Evolutionary conservation across 2,113 vertebrate genomes (phyloP), one percentile per base, ranked within the genome.

Genomic region (Meriones unguiculatus): DNA sequence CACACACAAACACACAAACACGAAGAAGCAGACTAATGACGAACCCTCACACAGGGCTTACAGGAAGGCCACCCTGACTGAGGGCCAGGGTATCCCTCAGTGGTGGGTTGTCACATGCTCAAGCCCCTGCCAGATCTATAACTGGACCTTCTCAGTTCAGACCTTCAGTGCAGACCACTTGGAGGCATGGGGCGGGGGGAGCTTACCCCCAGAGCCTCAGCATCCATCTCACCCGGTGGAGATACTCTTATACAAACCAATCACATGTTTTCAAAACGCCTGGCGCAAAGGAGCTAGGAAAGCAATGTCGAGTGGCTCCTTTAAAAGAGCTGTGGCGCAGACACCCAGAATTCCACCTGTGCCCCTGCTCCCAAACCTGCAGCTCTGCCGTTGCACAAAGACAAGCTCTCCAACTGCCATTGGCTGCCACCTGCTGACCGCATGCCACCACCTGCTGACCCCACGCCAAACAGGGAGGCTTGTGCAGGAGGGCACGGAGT

Each of bases 151-250:
- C 18, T 5, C 10, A 81, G 11, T 80, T 80, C 30, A 54, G 7
- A 80, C 50, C 50, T 57, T 81, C 52, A 81, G 52, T 81, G 9
- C 78, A 57, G 54, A n/a, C 54, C 78, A 32, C 54, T 24, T 52
- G 57, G 32, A n/a, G 32, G 78, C 81, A 35, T 14, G 81, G 81
- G 4, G 41, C 41, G 20, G 8, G 57, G 57, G n/a, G 28, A 57
- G 1, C 81, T 13, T 7, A 38, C 57, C 35, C 62, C 22, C n/a
- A 64, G 22, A 59, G 22, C 57, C 54, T 62, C n/a, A 1, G 80
- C n/a, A n/a, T 11, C 54, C 11, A 0, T n/a, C 54, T 62, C 5
- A 13, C 14, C 3, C 0, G n/a, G 52, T 35, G 35, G 32, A n/a
- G 80, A n/a, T 38, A 82, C 1, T 41, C 7, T 15, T 59, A 52